Percentiles rank a stretch among this genome's conserved stretches.
Conservation (phyloP, 2,888 invertebrate genomes). For the Ophion costatus region DNA sequence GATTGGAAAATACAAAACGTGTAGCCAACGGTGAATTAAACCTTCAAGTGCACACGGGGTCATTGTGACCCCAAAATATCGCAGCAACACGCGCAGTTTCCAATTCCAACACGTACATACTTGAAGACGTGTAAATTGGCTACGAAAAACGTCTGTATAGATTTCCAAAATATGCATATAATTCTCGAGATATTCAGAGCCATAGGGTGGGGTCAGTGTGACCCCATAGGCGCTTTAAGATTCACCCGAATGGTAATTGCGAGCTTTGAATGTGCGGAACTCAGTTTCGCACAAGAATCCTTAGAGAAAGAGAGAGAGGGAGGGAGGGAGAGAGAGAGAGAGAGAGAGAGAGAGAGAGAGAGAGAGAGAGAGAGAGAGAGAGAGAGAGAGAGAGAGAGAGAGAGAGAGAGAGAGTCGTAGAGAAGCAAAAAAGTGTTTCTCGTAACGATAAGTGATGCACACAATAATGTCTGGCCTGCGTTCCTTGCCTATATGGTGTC, state of each 20-base stretch:
- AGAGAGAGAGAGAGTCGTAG: background rate
- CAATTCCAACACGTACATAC: too few relatives aligned
- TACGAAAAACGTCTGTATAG: too few relatives aligned
- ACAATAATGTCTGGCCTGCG: background rate
- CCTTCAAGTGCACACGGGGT: background rate
- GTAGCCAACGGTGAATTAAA: background rate
- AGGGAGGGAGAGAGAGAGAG: too few relatives aligned
- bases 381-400: too few relatives aligned
- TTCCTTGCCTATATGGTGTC: constrained; percentile 5
- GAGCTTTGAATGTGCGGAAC: constrained; percentile 21
- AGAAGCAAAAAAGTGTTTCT: background rate
- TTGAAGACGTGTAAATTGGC: too few relatives aligned
- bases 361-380: too few relatives aligned
- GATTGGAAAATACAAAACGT: background rate
- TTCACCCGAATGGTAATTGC: background rate
- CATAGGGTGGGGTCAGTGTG: background rate
- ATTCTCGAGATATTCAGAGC: background rate
- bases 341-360: background rate
- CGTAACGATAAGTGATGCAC: constrained; percentile 15
- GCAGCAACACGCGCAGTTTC: background rate
- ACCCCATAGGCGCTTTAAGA: too few relatives aligned
- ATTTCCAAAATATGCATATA: background rate
- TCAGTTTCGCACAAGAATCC: background rate
- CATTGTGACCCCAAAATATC: too few relatives aligned
- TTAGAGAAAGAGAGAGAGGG: background rate